These are phyloP conservation scores for Cephus cinctus DNA, from an alignment of 1,140 invertebrate species.

Conservation along the genomic window DNA sequence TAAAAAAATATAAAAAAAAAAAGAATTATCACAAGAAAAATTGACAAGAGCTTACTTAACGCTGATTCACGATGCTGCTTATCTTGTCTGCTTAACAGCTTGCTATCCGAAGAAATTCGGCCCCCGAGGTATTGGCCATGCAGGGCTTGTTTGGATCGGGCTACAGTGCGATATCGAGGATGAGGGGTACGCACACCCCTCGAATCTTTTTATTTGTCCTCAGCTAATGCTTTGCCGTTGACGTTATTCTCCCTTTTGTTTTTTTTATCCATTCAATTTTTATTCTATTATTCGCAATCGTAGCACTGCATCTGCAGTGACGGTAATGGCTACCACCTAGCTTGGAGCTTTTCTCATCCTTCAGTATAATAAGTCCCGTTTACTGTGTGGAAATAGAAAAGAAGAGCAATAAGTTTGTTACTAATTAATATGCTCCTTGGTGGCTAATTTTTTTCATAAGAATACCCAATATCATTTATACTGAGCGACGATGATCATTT, in stretches of 20 bases:
- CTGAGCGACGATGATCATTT: no score
- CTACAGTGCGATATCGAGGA: conserved; percentile 60
- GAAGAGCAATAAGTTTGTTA: no score
- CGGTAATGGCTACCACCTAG: no score
- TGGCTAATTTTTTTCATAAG: no score
- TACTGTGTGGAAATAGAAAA: no score
- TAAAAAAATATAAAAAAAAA: conserved; percentile 16
- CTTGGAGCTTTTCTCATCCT: no score
- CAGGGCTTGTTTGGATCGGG: conserved; percentile 63
- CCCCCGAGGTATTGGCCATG: conserved; percentile 81
- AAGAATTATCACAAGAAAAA: conserved; percentile 30
- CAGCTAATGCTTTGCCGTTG: conserved; percentile 1
- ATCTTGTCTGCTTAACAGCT: conserved; percentile 58
- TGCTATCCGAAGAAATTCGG: conserved; percentile 76
- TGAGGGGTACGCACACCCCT: conserved; percentile 52
- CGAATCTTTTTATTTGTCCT: conserved; percentile 6
- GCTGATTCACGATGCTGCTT: conserved; percentile 43
- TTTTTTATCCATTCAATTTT: background rate
- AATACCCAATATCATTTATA: no score
- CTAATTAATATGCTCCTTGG: no score
- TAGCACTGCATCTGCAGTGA: no score
- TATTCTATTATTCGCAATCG: conserved; percentile 1
- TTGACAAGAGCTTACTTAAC: conserved; percentile 37
- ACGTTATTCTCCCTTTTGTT: background rate
- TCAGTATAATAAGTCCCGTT: no score